Evolutionary conservation across 2,797 vertebrate genomes (phyloP).

Genomic region (Amphiprion clarkii): DNA sequence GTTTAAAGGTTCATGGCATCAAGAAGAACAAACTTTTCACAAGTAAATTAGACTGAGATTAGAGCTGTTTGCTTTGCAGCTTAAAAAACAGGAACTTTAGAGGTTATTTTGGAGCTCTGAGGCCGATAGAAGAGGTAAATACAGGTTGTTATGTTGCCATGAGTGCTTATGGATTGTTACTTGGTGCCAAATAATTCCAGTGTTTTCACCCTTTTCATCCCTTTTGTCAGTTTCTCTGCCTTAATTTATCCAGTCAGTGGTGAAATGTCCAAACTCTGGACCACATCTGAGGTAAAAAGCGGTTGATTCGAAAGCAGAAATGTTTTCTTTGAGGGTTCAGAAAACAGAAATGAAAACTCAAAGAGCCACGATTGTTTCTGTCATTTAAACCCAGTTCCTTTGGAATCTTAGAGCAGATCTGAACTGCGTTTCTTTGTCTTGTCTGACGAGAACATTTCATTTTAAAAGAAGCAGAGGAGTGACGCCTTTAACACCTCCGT

Average conservation of each 20-base stretch:
- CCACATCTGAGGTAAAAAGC: background rate
- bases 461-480: background rate
- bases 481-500: background rate
- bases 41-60: background rate
- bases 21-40: too few species aligned
- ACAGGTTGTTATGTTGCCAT: background rate
- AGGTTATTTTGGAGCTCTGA: too few species aligned
- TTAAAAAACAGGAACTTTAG: background rate
- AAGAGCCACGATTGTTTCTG: background rate
- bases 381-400: too few species aligned
- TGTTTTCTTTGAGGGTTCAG: background rate
- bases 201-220: too few species aligned
- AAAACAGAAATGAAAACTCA: background rate
- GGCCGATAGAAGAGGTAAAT: background rate
- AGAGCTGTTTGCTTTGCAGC: background rate
- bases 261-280: background rate
- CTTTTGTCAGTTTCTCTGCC: too few species aligned
- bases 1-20: too few species aligned
- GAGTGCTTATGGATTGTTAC: too few species aligned
- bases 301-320: background rate
- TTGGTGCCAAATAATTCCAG: background rate
- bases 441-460: too few species aligned
- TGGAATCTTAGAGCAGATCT: background rate
- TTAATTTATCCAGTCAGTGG: background rate
- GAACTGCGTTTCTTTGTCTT: too few species aligned